These are phyloP conservation scores for Microtus pennsylvanicus DNA, from an alignment of 2,113 vertebrate genomes.

Conservation along the genomic window DNA sequence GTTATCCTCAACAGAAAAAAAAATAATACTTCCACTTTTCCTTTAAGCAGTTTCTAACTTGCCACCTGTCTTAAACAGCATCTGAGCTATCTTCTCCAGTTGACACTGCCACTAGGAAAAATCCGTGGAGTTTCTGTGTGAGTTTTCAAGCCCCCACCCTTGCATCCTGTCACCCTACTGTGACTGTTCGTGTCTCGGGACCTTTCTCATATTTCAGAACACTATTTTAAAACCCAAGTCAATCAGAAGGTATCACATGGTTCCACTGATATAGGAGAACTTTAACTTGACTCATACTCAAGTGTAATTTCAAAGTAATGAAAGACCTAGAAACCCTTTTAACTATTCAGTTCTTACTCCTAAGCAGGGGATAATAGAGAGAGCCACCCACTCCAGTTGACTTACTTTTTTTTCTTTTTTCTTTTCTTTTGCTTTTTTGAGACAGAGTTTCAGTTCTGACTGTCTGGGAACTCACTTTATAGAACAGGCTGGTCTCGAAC, in stretches of 20 bases:
- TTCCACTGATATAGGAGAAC: slow-evolving; percentile 7
- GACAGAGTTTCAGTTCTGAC: neutral
- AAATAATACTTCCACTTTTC: neutral
- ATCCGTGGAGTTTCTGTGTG: neutral
- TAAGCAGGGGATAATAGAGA: neutral
- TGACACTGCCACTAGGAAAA: neutral
- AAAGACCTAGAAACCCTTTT: slow-evolving; percentile 1
- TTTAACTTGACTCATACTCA: slow-evolving; percentile 10
- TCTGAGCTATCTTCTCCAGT: neutral
- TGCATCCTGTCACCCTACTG: neutral
- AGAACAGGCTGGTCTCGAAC: neutral
- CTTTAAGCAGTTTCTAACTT: neutral
- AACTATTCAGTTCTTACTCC: slow-evolving; percentile 4
- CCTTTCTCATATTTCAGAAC: neutral
- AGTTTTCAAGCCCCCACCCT: neutral
- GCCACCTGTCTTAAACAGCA: neutral
- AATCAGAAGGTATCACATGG: neutral
- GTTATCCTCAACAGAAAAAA: slow-evolving; percentile 28
- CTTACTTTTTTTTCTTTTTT: neutral
- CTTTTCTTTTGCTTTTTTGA: neutral
- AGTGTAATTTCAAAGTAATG: slow-evolving; percentile 33
- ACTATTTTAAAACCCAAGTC: neutral
- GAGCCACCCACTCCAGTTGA: neutral
- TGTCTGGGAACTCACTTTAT: neutral
- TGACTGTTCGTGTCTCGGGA: neutral